Base-by-base conservation (phyloP, 2,797 vertebrate genomes). In the Danio tinwini region DNA sequence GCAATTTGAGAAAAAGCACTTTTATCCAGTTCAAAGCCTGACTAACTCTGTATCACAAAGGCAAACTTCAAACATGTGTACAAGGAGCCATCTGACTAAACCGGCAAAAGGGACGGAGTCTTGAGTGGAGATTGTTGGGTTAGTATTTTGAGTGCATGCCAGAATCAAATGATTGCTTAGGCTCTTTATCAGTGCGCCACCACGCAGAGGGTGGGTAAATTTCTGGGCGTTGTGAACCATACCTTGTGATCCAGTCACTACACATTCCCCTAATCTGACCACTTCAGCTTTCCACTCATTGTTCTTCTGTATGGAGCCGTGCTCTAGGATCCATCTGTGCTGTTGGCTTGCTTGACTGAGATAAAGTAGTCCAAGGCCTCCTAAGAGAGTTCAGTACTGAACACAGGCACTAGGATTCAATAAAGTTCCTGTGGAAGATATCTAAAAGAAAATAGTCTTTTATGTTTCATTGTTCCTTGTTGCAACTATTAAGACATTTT, bases 261-360 rank as follows among this genome's bases (percentile, higher is more conserved):
- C 65, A 68, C 70, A 82, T 74, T 65, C 70, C 84, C 84, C 87
- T 91, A 89, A 90, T 91, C 91, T 91, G 67, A 37, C 81, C 86
- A 86, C 83, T 61, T 92, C 89, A 91, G 90, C 88, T 86, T 88
- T 89, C 88, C 88, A 85, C 86, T 89, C 86, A 90, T 91, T 90
- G 90, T 88, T 90, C 88, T 86, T 89, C 84, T 86, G 84, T 86
- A 89, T 87, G 88, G 79, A 68, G 12, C 82, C 85, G 85, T 88
- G 74, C 84, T 91, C 85, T 88, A 84, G 85, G 87, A 81, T 84
- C 85, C 88, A 86, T 88, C 91, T 91, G 88, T 90, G 88, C 77
- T 81, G 69, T 76, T 74, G 84, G 88, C 85, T 88, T 89, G 89
- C 90, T 92, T 89, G 78, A 85, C 82, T 87, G 88, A 91, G 91